Conservation (phyloP, 2,888 invertebrate species). For the Hoplodrina ambigua region DNA sequence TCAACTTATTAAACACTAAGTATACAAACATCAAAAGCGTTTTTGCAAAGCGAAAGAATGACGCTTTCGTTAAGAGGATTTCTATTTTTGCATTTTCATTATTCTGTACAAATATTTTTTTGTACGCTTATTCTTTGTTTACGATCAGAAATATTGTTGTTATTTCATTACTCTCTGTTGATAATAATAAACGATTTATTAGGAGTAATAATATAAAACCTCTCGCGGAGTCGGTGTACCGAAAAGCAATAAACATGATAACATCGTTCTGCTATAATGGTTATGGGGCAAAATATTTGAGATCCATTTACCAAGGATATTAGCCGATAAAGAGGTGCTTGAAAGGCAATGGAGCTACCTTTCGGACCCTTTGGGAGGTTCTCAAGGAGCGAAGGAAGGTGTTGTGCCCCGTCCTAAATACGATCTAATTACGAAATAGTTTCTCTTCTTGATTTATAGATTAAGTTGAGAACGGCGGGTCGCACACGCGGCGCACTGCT, state of each 20-base stretch:
- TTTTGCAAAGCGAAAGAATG: slow-evolving; percentile 82
- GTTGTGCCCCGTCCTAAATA: slow-evolving; percentile 89
- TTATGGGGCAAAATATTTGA: slow-evolving; percentile 87
- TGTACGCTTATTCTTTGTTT: slow-evolving; percentile 48
- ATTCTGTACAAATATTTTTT: slow-evolving; percentile 45
- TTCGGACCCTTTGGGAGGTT: slow-evolving; percentile 86
- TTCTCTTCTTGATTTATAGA: slow-evolving; percentile 91
- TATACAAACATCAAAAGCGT: slow-evolving; percentile 89
- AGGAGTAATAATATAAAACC: slow-evolving; percentile 62
- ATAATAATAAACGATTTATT: slow-evolving; percentile 63
- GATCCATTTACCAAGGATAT: slow-evolving; percentile 89
- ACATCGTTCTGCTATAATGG: slow-evolving; percentile 81
- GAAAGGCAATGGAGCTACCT: slow-evolving; percentile 88
- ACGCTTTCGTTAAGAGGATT: slow-evolving; percentile 86
- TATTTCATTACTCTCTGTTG: slow-evolving; percentile 49
- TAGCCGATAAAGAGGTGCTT: slow-evolving; percentile 90
- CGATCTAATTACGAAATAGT: slow-evolving; percentile 91
- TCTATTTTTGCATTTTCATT: slow-evolving; percentile 68
- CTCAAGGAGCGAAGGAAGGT: slow-evolving; percentile 87
- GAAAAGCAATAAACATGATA: slow-evolving; percentile 84
- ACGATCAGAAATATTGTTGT: slow-evolving; percentile 42
- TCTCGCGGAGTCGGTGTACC: slow-evolving; percentile 62
- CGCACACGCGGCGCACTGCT: slow-evolving; percentile 81
- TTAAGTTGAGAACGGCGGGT: slow-evolving; percentile 84
- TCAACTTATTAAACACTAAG: slow-evolving; percentile 91